Evolutionary conservation across 2,113 vertebrate species (phyloP).

Genomic region (Peromyscus polionotus): DNA sequence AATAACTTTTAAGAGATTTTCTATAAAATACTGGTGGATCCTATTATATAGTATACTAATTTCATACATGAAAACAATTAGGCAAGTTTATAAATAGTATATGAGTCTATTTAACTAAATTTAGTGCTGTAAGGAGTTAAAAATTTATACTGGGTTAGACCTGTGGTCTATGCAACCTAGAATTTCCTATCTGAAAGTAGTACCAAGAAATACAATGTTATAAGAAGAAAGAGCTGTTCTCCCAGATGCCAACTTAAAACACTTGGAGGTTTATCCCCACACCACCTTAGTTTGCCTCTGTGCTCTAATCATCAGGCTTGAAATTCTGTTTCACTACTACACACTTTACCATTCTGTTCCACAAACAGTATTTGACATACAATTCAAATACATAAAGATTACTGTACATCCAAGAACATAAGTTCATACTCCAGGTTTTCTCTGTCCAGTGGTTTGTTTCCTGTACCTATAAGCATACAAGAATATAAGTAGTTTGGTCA

Average conservation of each 20-base stretch:
- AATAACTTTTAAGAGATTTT: slow-evolving; percentile 51
- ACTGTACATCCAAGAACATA: slow-evolving; percentile 16
- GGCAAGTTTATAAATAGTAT: slow-evolving; percentile 53
- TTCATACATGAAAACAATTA: slow-evolving; percentile 24
- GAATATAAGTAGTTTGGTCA: slow-evolving; percentile 52
- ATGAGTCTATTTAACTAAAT: background rate
- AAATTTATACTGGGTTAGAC: slow-evolving; percentile 55
- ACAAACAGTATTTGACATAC: slow-evolving; percentile 21
- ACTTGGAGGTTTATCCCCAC: slow-evolving; percentile 27
- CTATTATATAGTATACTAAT: slow-evolving; percentile 14
- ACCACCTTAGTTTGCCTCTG: slow-evolving; percentile 57
- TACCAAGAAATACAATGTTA: slow-evolving; percentile 31
- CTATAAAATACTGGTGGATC: slow-evolving; percentile 52
- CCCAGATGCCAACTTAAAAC: slow-evolving; percentile 33
- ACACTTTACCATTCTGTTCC: slow-evolving; percentile 42
- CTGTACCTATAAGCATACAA: slow-evolving; percentile 32
- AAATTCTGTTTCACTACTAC: slow-evolving; percentile 56
- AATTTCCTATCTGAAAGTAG: slow-evolving; percentile 40
- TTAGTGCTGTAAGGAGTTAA: slow-evolving; percentile 26
- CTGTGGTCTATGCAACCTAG: slow-evolving; percentile 28
- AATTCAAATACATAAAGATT: slow-evolving; percentile 23
- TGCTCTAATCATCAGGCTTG: slow-evolving; percentile 56
- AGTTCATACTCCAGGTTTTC: background rate
- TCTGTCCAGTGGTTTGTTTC: background rate
- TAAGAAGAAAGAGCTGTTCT: slow-evolving; percentile 41